Evolutionary conservation across 2,113 vertebrate species (phyloP).

Genomic region (Setophaga coronata): DNA sequence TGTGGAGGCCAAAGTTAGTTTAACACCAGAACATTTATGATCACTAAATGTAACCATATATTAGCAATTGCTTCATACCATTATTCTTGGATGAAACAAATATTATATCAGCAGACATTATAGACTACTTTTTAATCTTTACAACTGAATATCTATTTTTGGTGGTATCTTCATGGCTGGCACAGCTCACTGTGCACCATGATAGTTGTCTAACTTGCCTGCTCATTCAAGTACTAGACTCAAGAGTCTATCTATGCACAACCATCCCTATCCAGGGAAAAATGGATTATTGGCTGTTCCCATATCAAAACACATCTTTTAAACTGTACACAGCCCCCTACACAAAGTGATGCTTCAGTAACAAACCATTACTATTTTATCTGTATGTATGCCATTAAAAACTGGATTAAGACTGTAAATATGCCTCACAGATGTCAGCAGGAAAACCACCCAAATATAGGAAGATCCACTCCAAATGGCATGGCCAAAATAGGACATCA

Average conservation of each 20-base stretch:
- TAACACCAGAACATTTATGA: constrained; percentile 6
- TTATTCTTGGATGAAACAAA: not conserved
- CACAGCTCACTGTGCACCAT: not conserved
- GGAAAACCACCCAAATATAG: not conserved
- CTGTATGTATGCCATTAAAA: not conserved
- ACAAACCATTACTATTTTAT: not conserved
- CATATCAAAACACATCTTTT: not conserved
- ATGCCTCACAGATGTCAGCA: not conserved
- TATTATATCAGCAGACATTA: not conserved
- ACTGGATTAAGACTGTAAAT: not conserved
- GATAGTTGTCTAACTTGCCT: not conserved
- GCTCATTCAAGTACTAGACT: not conserved
- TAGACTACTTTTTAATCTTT: not conserved
- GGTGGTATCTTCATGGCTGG: not conserved
- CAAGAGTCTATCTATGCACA: not conserved
- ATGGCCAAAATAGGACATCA: not conserved
- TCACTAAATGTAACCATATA: not conserved
- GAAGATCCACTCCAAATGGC: not conserved
- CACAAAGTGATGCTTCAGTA: not conserved
- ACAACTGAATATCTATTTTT: not conserved
- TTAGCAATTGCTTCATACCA: not conserved
- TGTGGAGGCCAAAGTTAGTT: not conserved
- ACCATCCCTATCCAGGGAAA: not conserved
- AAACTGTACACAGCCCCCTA: not conserved
- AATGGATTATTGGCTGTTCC: not conserved